Conservation (phyloP, 2,113 vertebrate species). For the Alaudala cheleensis region DNA sequence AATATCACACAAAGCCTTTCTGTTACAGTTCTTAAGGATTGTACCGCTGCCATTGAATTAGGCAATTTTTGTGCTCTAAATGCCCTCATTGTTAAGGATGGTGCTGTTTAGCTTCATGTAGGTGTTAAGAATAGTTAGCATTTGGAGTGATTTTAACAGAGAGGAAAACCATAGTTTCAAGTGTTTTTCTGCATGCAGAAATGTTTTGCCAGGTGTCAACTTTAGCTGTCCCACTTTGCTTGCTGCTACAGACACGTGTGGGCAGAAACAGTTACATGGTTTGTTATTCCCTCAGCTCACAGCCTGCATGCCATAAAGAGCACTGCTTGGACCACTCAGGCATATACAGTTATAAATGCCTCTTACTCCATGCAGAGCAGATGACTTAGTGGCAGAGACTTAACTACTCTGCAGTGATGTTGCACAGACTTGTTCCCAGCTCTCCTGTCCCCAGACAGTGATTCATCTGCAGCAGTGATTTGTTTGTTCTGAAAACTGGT, state of each 20-base stretch:
- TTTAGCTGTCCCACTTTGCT: conserved; percentile 9
- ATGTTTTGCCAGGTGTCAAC: conserved; percentile 34
- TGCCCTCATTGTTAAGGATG: conserved; percentile 48
- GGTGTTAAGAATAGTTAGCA: conserved; percentile 53
- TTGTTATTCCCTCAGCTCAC: neutral
- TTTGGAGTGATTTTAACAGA: conserved; percentile 36
- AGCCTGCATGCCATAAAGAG: neutral
- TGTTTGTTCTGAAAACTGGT: neutral
- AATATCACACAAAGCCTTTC: conserved; percentile 31
- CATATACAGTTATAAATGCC: neutral
- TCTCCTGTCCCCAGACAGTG: neutral
- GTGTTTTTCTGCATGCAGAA: conserved; percentile 3
- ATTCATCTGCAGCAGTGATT: neutral
- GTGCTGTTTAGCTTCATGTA: conserved; percentile 26
- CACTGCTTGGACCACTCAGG: neutral
- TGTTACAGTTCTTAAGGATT: conserved; percentile 30
- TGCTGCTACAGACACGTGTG: neutral
- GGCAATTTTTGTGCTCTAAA: conserved; percentile 24
- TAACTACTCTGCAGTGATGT: neutral
- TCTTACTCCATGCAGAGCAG: neutral
- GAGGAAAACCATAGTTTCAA: conserved; percentile 15
- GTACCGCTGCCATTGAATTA: conserved; percentile 54
- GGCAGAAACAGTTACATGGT: neutral
- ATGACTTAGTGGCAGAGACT: neutral
- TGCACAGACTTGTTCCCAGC: neutral